Evolutionary conservation across 2,113 vertebrate species (phyloP).

Genomic region (Microcebus tavaratra): DNA sequence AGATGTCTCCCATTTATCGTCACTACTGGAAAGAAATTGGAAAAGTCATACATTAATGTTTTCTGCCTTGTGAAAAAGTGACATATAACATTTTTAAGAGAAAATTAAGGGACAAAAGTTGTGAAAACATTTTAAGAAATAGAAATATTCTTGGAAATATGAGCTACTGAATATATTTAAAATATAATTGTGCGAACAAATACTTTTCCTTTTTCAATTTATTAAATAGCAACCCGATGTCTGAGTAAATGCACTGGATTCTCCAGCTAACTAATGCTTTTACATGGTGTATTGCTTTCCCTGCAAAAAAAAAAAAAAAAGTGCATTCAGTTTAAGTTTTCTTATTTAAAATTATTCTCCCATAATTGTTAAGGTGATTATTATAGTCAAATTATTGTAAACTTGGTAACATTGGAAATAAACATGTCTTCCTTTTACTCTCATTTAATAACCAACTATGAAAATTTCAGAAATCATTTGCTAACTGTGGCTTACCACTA

Average conservation of each 20-base stretch:
- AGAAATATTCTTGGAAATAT: background rate
- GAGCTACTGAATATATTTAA: background rate
- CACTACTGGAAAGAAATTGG: background rate
- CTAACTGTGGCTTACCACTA: background rate
- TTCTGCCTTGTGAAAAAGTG: background rate
- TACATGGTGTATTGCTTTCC: background rate
- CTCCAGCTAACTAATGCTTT: background rate
- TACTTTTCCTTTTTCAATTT: background rate
- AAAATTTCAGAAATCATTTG: background rate
- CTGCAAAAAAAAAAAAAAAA: background rate
- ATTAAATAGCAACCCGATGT: background rate
- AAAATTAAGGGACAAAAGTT: background rate
- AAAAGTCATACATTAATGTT: background rate
- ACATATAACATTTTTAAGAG: background rate
- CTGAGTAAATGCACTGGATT: background rate
- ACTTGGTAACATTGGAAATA: background rate
- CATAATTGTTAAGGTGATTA: background rate
- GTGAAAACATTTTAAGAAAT: background rate
- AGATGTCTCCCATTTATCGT: background rate
- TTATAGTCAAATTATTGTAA: background rate
- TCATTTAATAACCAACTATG: background rate
- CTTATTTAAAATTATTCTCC: background rate
- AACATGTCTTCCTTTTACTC: background rate
- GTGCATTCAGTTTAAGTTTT: background rate
- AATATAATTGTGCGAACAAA: background rate